Percentiles rank a stretch among this genome's conserved stretches.
Conservation (phyloP, 53 echinoderm and acorn worm species). For the Temnopleurus reevesii region DNA sequence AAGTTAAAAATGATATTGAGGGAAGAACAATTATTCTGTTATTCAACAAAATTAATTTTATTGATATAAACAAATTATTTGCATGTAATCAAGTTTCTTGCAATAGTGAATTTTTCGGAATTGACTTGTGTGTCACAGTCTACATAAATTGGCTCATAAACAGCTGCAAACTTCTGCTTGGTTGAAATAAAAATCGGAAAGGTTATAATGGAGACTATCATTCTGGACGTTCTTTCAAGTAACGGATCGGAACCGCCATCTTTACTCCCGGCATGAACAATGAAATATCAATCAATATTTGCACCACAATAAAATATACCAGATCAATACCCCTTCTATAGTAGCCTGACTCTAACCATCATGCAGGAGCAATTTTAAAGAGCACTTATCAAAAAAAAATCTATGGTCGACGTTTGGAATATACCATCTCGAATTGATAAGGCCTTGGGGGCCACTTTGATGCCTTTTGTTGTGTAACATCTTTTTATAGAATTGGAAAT, state of each 20-base stretch:
- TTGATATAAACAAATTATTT: too few relatives aligned
- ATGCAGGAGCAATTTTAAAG: not conserved
- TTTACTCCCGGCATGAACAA: not conserved
- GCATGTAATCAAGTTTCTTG: too few relatives aligned
- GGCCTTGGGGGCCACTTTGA: not conserved
- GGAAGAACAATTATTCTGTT: too few relatives aligned
- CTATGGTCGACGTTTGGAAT: not conserved
- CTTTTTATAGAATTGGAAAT: not conserved
- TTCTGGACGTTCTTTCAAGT: not conserved
- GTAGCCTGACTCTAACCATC: not conserved
- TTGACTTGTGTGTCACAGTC: too few relatives aligned
- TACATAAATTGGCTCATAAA: too few relatives aligned
- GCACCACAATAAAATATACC: not conserved
- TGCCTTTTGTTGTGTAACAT: not conserved
- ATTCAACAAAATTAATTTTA: too few relatives aligned
- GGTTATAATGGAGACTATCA: not conserved
- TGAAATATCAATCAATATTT: not conserved
- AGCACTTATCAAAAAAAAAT: not conserved
- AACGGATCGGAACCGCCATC: not conserved
- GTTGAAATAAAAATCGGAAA: too few relatives aligned
- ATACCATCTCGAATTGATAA: not conserved
- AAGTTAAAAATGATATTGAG: too few relatives aligned
- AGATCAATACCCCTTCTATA: conserved; percentile 3
- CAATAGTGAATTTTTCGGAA: too few relatives aligned
- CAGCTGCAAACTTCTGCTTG: too few relatives aligned